These are phyloP conservation scores for Parauchenoglanis ngamensis DNA, from an alignment of 2,797 vertebrate genomes.

Conservation along the genomic window DNA sequence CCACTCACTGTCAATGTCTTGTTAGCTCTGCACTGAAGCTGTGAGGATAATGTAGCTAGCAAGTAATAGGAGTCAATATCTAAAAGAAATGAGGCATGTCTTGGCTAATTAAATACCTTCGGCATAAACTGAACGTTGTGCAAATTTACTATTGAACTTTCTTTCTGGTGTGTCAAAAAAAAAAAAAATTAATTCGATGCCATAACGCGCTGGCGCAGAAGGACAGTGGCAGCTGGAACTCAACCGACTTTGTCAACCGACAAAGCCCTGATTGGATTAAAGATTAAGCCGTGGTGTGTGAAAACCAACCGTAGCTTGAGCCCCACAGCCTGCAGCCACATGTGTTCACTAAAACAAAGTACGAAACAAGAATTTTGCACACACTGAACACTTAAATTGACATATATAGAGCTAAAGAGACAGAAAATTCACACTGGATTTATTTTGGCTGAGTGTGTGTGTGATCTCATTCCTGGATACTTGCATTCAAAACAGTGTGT, in stretches of 20 bases:
- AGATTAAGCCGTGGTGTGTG: constrained; percentile 47
- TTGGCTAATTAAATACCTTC: not conserved
- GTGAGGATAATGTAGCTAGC: not conserved
- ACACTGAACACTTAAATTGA: not conserved
- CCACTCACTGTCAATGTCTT: not conserved
- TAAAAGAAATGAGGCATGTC: not conserved
- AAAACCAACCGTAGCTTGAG: constrained; percentile 35
- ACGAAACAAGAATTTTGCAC: not conserved
- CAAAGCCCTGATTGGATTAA: constrained; percentile 64
- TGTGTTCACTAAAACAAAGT: not conserved
- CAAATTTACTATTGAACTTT: not conserved
- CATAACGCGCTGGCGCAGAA: constrained; percentile 4
- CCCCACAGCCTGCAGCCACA: constrained; percentile 4
- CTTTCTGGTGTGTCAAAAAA: not conserved
- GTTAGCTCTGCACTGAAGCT: not conserved
- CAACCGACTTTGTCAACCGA: constrained; percentile 18
- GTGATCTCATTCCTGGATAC: constrained; percentile 11
- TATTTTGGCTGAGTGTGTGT: not conserved
- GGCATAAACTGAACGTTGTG: not conserved
- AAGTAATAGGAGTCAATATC: not conserved
- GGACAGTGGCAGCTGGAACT: constrained; percentile 15
- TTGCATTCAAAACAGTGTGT: constrained; percentile 12
- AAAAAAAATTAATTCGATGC: no score
- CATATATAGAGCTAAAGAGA: not conserved
- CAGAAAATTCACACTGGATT: not conserved